Conservation (phyloP, 2,113 vertebrate genomes). For the Stomatorhinus ivindoensis region DNA sequence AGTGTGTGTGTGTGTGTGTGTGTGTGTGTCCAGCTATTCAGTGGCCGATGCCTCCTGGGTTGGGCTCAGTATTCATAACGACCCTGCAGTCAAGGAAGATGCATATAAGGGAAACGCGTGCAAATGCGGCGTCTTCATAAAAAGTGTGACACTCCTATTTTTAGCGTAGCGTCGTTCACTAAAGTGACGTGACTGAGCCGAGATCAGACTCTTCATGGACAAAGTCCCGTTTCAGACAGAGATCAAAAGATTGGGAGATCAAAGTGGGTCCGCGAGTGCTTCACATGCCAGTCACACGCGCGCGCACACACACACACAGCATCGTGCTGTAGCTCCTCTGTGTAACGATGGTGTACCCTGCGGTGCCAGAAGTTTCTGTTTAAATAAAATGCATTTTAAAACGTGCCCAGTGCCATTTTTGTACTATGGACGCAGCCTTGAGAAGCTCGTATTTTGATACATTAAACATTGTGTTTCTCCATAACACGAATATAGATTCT, state of each 20-base stretch:
- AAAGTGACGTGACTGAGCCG: not conserved
- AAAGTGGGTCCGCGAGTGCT: not conserved
- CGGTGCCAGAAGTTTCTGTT: not conserved
- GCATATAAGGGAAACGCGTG: not conserved
- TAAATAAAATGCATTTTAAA: not conserved
- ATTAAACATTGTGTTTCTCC: not conserved
- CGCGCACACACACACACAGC: not conserved
- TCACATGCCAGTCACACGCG: not conserved
- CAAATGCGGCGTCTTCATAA: not conserved
- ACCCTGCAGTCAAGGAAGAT: not conserved
- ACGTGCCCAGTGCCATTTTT: not conserved
- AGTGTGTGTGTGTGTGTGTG: not conserved
- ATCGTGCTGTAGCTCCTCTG: not conserved
- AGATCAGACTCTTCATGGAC: not conserved
- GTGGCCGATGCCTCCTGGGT: not conserved
- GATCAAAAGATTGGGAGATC: slow-evolving; percentile 5
- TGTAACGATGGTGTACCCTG: not conserved
- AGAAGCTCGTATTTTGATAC: not conserved
- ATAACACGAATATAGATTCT: not conserved
- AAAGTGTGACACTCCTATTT: not conserved
- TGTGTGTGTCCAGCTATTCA: not conserved
- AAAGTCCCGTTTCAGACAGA: not conserved
- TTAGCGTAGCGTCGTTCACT: not conserved
- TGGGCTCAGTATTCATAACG: too few species aligned
- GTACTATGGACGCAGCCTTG: not conserved